Evolutionary conservation across 2,797 vertebrate genomes (phyloP), one percentile per base, ranked within the genome.

Genomic region (Oreortyx pictus): DNA sequence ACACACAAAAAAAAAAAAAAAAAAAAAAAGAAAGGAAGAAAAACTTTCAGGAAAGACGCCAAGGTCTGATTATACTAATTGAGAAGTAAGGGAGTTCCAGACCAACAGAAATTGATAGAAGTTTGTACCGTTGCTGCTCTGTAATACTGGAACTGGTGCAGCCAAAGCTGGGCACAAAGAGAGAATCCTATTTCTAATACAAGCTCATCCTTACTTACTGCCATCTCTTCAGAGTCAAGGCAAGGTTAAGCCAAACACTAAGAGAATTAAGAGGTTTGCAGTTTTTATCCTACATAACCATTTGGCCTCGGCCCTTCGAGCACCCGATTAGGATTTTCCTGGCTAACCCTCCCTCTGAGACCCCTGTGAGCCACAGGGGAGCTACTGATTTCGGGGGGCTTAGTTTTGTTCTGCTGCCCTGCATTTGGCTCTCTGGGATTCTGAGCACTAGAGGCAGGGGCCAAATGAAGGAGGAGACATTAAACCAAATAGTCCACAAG

Each of bases 141-240:
- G 20, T 80, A 57, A 59, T 57, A 75, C 47, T 85, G 86, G 62
- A 89, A 86, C 46, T 78, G 84, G 77, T 85, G 83, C 5, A 29
- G 64, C n/a, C 41, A 52, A 41, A 71, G 44, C 70, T 94, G 87
- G 86, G 47, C 56, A 86, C 71, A 91, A 94, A 91, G 86, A 97
- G 76, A 94, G 97, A 97, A 97, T 96, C 94, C 95, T 96, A 52
- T 97, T 97, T 95, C 96, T 97, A 95, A 97, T 94, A 94, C 82
- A 89, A 96, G 96, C 96, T 97, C 96, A 97, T 96, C 96, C 94
- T 96, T 95, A 89, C 92, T 96, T 95, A 90, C 77, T 44, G 78
- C 75, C 92, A 73, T 96, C 85, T 82, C 88, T 88, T 86, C 89
- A 93, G 91, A 94, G 96, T 95, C 95, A 94, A 96, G 79, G 87